Conservation (phyloP, 2,888 invertebrate species). For the Aspidiotus destructor region DNA sequence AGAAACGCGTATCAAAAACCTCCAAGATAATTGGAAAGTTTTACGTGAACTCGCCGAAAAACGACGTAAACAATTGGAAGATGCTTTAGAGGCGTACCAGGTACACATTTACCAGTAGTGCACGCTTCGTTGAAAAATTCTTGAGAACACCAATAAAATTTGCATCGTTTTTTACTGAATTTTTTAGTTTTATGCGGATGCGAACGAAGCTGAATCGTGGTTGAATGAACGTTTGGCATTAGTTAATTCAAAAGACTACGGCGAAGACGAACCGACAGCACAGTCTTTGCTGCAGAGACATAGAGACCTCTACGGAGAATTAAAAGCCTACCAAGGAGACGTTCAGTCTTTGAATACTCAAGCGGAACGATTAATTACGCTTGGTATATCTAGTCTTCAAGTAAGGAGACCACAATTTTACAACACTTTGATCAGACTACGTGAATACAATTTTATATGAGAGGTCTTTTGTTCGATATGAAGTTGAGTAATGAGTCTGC, state of each 20-base stretch:
- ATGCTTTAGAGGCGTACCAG: constrained; percentile 87
- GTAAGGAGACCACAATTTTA: constrained; percentile 39
- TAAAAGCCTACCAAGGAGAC: constrained; percentile 79
- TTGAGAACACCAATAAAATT: not conserved
- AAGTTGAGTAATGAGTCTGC: constrained; percentile 50
- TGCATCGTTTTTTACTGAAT: too few relatives aligned
- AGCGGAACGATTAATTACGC: constrained; percentile 62
- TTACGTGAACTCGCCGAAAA: constrained; percentile 70
- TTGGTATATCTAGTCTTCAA: constrained; percentile 62
- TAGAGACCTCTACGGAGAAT: constrained; percentile 74
- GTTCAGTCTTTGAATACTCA: constrained; percentile 69
- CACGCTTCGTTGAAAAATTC: not conserved
- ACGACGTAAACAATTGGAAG: constrained; percentile 65
- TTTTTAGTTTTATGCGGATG: constrained; percentile 80
- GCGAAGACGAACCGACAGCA: constrained; percentile 83
- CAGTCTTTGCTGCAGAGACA: constrained; percentile 80
- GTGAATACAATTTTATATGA: not conserved
- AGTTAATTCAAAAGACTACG: constrained; percentile 79
- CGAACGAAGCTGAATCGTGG: constrained; percentile 96
- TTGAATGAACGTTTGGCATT: constrained; percentile 90
- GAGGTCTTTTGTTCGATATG: too few relatives aligned
- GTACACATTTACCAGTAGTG: constrained; percentile 40
- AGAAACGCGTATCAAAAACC: constrained; percentile 63
- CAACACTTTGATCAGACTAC: not conserved
- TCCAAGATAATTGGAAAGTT: constrained; percentile 79